A percentile compares a stretch with the other conserved stretches of the same genome.
These are phyloP conservation scores for Sitta europaea DNA, from an alignment of 2,113 vertebrate genomes.

Conservation along the genomic window DNA sequence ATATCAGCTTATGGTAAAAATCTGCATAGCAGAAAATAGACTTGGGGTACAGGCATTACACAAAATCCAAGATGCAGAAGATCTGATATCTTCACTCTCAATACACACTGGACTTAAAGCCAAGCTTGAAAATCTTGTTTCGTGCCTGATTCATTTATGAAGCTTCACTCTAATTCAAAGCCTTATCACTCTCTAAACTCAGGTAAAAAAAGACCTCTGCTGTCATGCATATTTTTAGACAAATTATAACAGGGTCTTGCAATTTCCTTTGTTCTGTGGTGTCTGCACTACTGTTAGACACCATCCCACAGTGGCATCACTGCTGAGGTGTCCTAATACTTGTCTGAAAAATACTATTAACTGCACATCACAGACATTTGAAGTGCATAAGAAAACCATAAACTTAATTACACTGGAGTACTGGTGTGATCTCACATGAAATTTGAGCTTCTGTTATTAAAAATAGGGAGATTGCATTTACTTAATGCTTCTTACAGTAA, in stretches of 20 bases:
- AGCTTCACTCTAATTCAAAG: constrained; percentile 33
- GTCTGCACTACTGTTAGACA: constrained; percentile 49
- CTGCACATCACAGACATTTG: constrained; percentile 45
- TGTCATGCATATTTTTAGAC: constrained; percentile 55
- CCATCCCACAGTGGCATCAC: constrained; percentile 22
- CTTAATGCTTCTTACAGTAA: constrained; percentile 69
- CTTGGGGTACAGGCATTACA: background rate
- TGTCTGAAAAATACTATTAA: constrained; percentile 62
- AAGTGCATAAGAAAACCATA: constrained; percentile 65
- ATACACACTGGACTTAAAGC: background rate
- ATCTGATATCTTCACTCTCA: background rate
- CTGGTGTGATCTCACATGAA: constrained; percentile 68
- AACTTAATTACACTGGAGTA: constrained; percentile 69
- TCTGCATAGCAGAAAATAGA: background rate
- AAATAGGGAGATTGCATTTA: constrained; percentile 68
- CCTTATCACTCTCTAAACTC: constrained; percentile 25
- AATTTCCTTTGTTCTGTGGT: constrained; percentile 57
- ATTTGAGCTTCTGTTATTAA: constrained; percentile 70
- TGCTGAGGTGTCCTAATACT: constrained; percentile 41
- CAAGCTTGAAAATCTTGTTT: constrained; percentile 2
- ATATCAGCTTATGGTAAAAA: background rate
- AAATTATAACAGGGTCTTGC: constrained; percentile 51
- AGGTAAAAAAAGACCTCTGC: constrained; percentile 54
- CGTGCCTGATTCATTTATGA: background rate
- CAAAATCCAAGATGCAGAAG: background rate